phyloP scores from a whole-genome alignment of 2,888 invertebrate genomes.

The Lordiphosa fenestrarum region DNA sequence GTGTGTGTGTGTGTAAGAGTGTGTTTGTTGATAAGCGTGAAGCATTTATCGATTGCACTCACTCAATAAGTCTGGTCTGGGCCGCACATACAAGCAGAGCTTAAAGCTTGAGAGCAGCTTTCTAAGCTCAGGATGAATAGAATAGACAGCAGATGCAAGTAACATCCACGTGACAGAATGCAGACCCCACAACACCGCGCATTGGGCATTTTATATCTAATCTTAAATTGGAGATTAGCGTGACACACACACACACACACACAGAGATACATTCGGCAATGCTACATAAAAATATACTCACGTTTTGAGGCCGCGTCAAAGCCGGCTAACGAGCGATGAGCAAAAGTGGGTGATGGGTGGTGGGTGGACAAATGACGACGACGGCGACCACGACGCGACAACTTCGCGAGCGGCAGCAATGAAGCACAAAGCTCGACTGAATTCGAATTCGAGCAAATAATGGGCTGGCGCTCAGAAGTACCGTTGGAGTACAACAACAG shows the following conservation, averaged over 20 bases:
- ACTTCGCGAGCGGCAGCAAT: slow-evolving; percentile 71
- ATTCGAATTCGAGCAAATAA: slow-evolving; percentile 62
- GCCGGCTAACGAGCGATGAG: slow-evolving; percentile 53
- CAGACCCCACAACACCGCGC: slow-evolving; percentile 17
- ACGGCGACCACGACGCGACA: slow-evolving; percentile 41
- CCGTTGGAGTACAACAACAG: slow-evolving; percentile 63
- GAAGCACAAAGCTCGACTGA: slow-evolving; percentile 75
- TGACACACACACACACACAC: slow-evolving; percentile 29
- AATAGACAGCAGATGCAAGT: background rate
- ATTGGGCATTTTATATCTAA: slow-evolving; percentile 75
- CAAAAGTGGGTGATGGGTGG: slow-evolving; percentile 24
- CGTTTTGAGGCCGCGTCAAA: slow-evolving; percentile 68
- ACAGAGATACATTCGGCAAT: background rate
- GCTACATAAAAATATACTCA: slow-evolving; percentile 44
- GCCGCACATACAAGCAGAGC: no score
- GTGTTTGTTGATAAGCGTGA: no score
- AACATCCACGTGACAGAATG: slow-evolving; percentile 15
- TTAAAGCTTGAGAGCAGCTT: no score
- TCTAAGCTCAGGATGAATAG: no score
- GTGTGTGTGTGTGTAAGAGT: no score
- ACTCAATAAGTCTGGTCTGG: no score
- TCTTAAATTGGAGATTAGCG: slow-evolving; percentile 77
- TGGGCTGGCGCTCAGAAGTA: slow-evolving; percentile 67
- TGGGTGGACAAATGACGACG: slow-evolving; percentile 12
- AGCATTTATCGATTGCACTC: no score